These are phyloP conservation scores for Stichodactyla mertensii DNA, from an alignment of 64 coral and sea anemone species.

Conservation along the genomic window DNA sequence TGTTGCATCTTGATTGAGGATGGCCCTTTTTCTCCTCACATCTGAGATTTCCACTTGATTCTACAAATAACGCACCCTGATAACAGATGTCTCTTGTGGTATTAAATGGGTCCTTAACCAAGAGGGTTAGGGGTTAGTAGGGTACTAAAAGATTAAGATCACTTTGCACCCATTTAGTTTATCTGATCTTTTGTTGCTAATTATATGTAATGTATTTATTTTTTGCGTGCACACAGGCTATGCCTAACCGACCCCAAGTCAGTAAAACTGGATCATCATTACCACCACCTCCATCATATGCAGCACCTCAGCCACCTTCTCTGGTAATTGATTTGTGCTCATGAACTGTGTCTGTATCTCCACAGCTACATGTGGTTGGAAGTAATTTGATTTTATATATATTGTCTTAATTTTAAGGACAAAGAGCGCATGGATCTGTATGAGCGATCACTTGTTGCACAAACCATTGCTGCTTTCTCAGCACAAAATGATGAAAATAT, in stretches of 20 bases:
- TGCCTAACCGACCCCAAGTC: slow-evolving; percentile 54
- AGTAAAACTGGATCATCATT: slow-evolving; percentile 45
- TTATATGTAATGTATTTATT: not conserved
- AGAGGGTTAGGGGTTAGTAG: too few species aligned
- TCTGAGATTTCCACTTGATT: too few species aligned
- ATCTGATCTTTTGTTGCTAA: too few species aligned
- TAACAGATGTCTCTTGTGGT: too few species aligned
- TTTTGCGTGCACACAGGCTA: slow-evolving; percentile 45
- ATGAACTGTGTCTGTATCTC: not conserved
- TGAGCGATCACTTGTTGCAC: slow-evolving; percentile 84
- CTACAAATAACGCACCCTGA: too few species aligned
- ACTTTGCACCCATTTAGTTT: too few species aligned
- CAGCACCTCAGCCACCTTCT: slow-evolving; percentile 67
- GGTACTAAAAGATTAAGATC: too few species aligned
- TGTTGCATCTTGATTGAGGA: not conserved
- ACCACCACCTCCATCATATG: slow-evolving; percentile 71
- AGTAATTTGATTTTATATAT: not conserved
- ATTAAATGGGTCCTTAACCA: too few species aligned
- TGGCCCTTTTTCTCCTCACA: too few species aligned
- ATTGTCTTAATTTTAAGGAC: not conserved
- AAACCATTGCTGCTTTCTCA: slow-evolving; percentile 94
- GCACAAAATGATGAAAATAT: slow-evolving; percentile 30
- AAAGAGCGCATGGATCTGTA: slow-evolving; percentile 72
- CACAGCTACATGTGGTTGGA: not conserved
- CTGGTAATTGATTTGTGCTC: slow-evolving; percentile 15